Conservation (phyloP, 2,888 invertebrate genomes). For the Drosophila nr. fundita region DNA sequence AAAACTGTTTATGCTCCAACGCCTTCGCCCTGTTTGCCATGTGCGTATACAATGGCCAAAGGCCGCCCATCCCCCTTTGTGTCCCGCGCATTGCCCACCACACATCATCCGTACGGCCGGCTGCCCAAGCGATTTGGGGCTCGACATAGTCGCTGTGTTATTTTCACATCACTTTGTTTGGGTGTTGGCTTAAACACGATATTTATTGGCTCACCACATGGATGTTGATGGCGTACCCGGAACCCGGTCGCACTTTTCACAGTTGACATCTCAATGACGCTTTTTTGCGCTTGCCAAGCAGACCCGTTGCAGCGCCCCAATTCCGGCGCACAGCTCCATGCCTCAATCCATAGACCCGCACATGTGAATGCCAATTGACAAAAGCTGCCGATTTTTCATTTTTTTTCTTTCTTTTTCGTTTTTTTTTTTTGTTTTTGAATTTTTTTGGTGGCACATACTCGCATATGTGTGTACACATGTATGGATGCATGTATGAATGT, state of each 20-base stretch:
- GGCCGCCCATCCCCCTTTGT: background rate
- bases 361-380: slow-evolving; percentile 69
- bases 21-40: slow-evolving; percentile 72
- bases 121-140: slow-evolving; percentile 35
- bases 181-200: slow-evolving; percentile 81
- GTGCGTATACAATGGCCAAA: slow-evolving; percentile 63
- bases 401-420: slow-evolving; percentile 26
- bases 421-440: slow-evolving; percentile 10
- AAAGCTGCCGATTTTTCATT: slow-evolving; percentile 52
- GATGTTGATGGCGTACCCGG: slow-evolving; percentile 23
- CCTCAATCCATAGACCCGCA: background rate
- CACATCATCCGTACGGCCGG: background rate
- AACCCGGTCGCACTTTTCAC: slow-evolving; percentile 69
- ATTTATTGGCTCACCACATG: slow-evolving; percentile 77
- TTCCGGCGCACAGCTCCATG: background rate
- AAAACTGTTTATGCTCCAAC: slow-evolving; percentile 80
- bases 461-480: background rate
- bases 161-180: slow-evolving; percentile 69
- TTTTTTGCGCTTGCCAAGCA: slow-evolving; percentile 57
- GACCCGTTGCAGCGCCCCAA: background rate
- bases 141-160: slow-evolving; percentile 39
- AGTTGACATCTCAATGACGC: slow-evolving; percentile 77
- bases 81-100: background rate
- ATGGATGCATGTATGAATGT: slow-evolving; percentile 1
- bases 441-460: slow-evolving; percentile 1